Conservation (phyloP, 1,140 invertebrate species). For the Drosophila cardini region DNA sequence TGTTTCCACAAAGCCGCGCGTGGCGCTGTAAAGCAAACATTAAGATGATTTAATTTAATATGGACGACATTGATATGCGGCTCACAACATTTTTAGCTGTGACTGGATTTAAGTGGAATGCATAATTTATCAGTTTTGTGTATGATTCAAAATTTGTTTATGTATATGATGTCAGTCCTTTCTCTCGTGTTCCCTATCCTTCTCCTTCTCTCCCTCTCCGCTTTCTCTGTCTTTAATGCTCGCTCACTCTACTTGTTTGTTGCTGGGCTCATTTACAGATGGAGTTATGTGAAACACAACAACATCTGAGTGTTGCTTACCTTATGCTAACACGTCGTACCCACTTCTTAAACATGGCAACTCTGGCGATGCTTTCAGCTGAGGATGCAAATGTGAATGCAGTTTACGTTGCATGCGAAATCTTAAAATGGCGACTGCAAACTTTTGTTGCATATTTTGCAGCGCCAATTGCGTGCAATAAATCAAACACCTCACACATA, state of each 20-base stretch:
- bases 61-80: conserved; percentile 34
- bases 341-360: conserved; percentile 82
- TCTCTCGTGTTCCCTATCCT: neutral
- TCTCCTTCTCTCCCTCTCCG: neutral
- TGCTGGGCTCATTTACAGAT: conserved; percentile 54
- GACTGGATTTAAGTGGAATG: conserved; percentile 6
- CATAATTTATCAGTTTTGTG: neutral
- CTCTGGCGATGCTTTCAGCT: conserved; percentile 32
- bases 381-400: conserved; percentile 23
- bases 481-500: conserved; percentile 28
- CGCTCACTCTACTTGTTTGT: neutral
- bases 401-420: conserved; percentile 24
- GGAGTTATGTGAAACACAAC: conserved; percentile 33
- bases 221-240: conserved; percentile 17
- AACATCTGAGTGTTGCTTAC: conserved; percentile 58
- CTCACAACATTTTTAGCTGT: neutral
- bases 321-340: conserved; percentile 81
- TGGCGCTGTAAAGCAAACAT: conserved; percentile 62
- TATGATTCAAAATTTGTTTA: conserved; percentile 1
- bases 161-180: conserved; percentile 6
- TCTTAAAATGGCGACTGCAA: conserved; percentile 32
- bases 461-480: conserved; percentile 42
- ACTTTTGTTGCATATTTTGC: conserved; percentile 43
- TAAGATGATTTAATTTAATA: conserved; percentile 14
- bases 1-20: conserved; percentile 76